A percentile compares a stretch with the other conserved stretches of the same genome.
These are phyloP conservation scores for Drosophila kanekoi DNA, from an alignment of 2,888 invertebrate species.

Conservation along the genomic window DNA sequence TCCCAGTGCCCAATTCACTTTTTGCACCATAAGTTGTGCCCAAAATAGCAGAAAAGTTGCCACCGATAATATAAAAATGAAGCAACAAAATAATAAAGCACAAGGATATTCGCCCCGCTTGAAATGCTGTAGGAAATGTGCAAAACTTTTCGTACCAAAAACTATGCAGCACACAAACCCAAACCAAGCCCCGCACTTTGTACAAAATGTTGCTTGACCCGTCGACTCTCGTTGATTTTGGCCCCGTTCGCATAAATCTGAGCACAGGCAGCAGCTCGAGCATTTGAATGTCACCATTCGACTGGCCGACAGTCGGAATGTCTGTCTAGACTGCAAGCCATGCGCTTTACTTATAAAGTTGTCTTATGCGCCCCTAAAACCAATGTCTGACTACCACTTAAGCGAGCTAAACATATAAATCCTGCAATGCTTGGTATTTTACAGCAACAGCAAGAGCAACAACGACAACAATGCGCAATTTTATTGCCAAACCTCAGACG, in stretches of 20 bases:
- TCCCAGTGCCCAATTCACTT: conserved; percentile 61
- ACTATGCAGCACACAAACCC: conserved; percentile 49
- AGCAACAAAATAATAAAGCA: conserved; percentile 61
- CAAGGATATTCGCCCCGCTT: conserved; percentile 18
- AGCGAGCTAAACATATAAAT: conserved; percentile 77
- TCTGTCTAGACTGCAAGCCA: conserved; percentile 64
- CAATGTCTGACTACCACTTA: conserved; percentile 79
- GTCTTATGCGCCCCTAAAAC: conserved; percentile 69
- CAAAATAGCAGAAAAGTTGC: conserved; percentile 78
- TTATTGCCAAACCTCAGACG: conserved; percentile 77
- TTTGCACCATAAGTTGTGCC: conserved; percentile 77
- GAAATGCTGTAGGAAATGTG: conserved; percentile 64
- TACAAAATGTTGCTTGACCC: conserved; percentile 57
- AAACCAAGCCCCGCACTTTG: not conserved
- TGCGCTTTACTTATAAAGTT: conserved; percentile 67
- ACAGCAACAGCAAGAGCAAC: conserved; percentile 20
- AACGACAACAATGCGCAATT: conserved; percentile 70
- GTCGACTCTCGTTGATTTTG: conserved; percentile 19
- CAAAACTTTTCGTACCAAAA: conserved; percentile 63
- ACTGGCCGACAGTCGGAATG: conserved; percentile 9
- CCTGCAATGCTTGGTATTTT: conserved; percentile 74
- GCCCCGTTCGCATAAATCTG: conserved; percentile 66
- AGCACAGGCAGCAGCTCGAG: conserved; percentile 32
- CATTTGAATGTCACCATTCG: conserved; percentile 71
- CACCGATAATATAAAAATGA: conserved; percentile 68